Evolutionary conservation across 2,888 invertebrate species (phyloP), one percentile per base, ranked within the genome.

Genomic region (Portevinia maculata): DNA sequence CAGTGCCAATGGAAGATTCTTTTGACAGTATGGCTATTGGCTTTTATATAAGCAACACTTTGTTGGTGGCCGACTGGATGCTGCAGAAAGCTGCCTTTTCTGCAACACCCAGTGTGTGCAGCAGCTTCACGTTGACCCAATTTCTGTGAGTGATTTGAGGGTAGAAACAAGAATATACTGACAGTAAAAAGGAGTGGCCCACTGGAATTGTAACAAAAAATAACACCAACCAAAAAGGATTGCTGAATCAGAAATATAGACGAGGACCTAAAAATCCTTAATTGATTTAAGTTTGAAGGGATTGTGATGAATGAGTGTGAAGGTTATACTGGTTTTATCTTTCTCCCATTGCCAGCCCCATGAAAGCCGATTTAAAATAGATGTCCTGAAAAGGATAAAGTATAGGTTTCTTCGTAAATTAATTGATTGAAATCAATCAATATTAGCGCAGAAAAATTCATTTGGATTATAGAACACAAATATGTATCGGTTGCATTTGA

Each of bases 271-370:
- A 73, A 81, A 76, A 73, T 67, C 76, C 71, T 60, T 55, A 83
- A 83, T 78, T 83, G 83, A 83, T 83, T 83, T 67, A 83, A 83
- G 76, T 78, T 71, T 78, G 76, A 60, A 57, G 39, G 34, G 41
- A 50, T 52, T 76, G 71, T 67, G 65, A 57, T 48, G 71, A 71
- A 71, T 64, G 48, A 70, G 44, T n/a, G 59, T 11, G 15, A 7
- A 7, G 15, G 24, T 19, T 53, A 34, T 48, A 46, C 30, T 59
- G 19, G 13, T 28, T 55, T 53, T 13, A 46, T 55, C 48, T 24
- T 39, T 28, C 11, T 15, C n/a, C 15, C 34, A 7, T 15, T 5
- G 3, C 24, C 24, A 28, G 8, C 15, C 32, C 11, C 30, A 3
- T 28, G 39, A 37, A 60, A 73, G 32, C 39, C 46, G 75, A 81